Evolutionary conservation across 2,113 vertebrate species (phyloP), one percentile per base, ranked within the genome.

Genomic region (Psilopogon haemacephalus): DNA sequence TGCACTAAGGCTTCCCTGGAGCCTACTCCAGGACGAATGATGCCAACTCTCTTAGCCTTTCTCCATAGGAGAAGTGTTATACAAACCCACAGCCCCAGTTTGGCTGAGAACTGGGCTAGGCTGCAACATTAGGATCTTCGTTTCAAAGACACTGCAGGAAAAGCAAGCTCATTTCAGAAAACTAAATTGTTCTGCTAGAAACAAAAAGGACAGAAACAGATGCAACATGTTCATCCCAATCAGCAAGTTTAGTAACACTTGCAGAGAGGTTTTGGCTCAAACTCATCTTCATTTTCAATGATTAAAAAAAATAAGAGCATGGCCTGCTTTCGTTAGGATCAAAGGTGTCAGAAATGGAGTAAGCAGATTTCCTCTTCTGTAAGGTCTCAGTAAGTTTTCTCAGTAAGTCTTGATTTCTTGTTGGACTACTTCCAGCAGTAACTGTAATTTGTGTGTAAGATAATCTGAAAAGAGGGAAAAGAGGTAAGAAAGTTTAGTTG

Each of bases 401-500:
- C 87, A 98, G 54, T 97, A 97, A 33, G 97, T 98, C 86, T 95
- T 96, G 86, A 97, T 94, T 92, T 98, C 97, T 88, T 98, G 97
- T 89, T 95, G 95, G 28, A 97, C 94, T 64, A 98, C 97, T 92
- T 98, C 96, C 94, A 98, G 90, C 64, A 98, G 93, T 59, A 97
- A 85, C 93, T 98, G 97, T 50, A 98, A 88, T 77, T 97, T 97
- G 84, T 94, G 38, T 11, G 97, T 98, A 67, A 98, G 80, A 65
- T 76, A 90, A 95, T 96, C 97, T 98, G 94, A 63, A 96, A 90
- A 30, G 27, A n/a, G 24, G 37, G 26, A 1, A 38, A 52, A 46
- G 44, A 73, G 76, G 28, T n/a, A 63, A 83, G n/a, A 48, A 85
- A 63, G 28, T 56, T 96, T 91, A 88, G 65, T 80, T 13, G 12